A percentile compares a stretch with the other conserved stretches of the same genome.
phyloP scores from a whole-genome alignment of 2,113 vertebrate genomes.

The Dipodomys stephensi region DNA sequence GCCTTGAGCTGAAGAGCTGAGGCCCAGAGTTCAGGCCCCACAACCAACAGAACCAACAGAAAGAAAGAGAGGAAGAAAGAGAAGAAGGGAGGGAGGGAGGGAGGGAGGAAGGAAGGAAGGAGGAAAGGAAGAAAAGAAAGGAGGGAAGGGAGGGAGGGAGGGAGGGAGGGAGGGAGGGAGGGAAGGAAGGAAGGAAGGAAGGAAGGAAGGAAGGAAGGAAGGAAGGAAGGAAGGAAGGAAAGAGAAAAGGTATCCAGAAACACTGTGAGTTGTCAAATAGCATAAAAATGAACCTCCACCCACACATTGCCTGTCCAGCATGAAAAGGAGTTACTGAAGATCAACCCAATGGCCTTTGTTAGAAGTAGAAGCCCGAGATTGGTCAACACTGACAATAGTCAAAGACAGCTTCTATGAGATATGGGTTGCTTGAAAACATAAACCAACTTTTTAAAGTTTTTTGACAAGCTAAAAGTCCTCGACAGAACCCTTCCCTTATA shows the following conservation, averaged over 20 bases:
- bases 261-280: background rate
- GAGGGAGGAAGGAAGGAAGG: too few species aligned
- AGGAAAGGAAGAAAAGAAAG: too few species aligned
- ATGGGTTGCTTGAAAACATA: background rate
- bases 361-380: background rate
- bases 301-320: background rate
- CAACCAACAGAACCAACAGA: too few species aligned
- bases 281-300: background rate
- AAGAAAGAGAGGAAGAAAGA: too few species aligned
- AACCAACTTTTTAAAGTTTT: background rate
- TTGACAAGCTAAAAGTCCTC: background rate
- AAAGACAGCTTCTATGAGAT: background rate
- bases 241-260: background rate
- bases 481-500: background rate
- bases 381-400: background rate
- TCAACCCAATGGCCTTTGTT: too few species aligned
- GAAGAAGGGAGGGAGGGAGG: too few species aligned
- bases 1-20: too few species aligned
- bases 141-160: too few species aligned
- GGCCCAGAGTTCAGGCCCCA: too few species aligned
- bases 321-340: background rate
- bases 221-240: background rate
- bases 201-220: too few species aligned
- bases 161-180: too few species aligned
- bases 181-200: too few species aligned